Evolutionary conservation across 2,113 vertebrate species (phyloP).

Genomic region (Phylloscopus trochiloides): DNA sequence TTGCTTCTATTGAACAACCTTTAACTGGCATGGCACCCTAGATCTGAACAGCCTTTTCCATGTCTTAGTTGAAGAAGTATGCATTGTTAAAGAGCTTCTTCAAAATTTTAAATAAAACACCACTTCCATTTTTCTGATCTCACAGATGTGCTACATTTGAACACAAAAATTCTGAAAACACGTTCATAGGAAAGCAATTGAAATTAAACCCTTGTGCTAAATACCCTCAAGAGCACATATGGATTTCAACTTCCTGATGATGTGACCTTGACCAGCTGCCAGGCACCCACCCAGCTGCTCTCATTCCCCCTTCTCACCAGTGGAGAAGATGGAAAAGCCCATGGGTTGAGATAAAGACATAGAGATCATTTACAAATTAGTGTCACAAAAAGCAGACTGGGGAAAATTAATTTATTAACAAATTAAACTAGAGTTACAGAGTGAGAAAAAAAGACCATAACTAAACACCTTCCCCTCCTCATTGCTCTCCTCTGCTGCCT

Average conservation of each 20-base stretch:
- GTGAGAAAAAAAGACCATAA: background rate
- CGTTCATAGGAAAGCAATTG: background rate
- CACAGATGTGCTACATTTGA: background rate
- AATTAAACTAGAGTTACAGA: background rate
- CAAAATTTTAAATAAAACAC: background rate
- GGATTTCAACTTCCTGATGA: background rate
- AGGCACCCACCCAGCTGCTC: background rate
- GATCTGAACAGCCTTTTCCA: background rate
- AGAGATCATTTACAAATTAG: background rate
- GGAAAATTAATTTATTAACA: background rate
- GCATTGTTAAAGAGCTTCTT: background rate
- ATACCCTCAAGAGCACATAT: background rate
- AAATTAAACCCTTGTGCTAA: background rate
- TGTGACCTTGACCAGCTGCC: background rate
- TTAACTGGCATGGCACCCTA: background rate
- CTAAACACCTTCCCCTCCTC: background rate
- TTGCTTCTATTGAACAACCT: background rate
- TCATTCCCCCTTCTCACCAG: background rate
- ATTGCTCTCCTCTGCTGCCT: accelerated
- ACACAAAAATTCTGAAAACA: background rate
- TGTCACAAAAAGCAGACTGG: background rate
- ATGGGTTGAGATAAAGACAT: background rate
- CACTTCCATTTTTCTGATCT: background rate
- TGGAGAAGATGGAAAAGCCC: background rate
- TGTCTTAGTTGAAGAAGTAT: background rate